Base-by-base conservation (phyloP, 1,140 invertebrate genomes). In the Calycopis cecrops region DNA sequence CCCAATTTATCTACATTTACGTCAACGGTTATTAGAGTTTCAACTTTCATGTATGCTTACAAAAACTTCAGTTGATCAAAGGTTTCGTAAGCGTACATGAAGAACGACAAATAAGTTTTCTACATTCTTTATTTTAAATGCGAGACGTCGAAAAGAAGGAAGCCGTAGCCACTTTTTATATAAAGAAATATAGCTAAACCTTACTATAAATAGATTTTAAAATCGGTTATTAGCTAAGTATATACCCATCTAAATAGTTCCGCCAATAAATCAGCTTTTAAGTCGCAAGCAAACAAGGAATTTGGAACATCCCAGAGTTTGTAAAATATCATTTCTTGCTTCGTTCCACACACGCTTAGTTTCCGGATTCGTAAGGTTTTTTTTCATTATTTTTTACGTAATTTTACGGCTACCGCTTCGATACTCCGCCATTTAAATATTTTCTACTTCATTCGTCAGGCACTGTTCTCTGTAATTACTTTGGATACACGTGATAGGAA, bases 391-490 rank as follows among this genome's bases (percentile, higher is more conserved):
- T 79, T 79, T 64, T 70, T 67, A 59, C 63, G 73, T 60, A 66
- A 87, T 80, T 82, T 86, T 80, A 82, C 69, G 71, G 62, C 66
- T 71, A 67, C 63, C 61, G 55, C 60, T 57, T 67, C 37, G 73
- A 69, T 84, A 77, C 82, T 87, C 73, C 76, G 66, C 75, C 73
- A 87, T 87, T 87, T 85, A 84, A 82, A 85, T 79, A 87, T 87
- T 87, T 87, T 87, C 79, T 74, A 79, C 65, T 78, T 60, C 84
- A 87, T 87, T 87, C 77, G 84, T 77, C 75, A 87, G 65, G 79
- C 74, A 62, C 61, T 83, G 76, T 84, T 87, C 73, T 54, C 52
- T 63, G 64, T 78, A 68, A 82, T 83, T 84, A 59, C 69, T 75
- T 71, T 77, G 66, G 71, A 73, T 69, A 63, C 68, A 76, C 71